Percentiles rank a stretch among this genome's conserved stretches.
Evolutionary conservation across 2,113 vertebrate genomes (phyloP).

Genomic region (Perca schrenkii): DNA sequence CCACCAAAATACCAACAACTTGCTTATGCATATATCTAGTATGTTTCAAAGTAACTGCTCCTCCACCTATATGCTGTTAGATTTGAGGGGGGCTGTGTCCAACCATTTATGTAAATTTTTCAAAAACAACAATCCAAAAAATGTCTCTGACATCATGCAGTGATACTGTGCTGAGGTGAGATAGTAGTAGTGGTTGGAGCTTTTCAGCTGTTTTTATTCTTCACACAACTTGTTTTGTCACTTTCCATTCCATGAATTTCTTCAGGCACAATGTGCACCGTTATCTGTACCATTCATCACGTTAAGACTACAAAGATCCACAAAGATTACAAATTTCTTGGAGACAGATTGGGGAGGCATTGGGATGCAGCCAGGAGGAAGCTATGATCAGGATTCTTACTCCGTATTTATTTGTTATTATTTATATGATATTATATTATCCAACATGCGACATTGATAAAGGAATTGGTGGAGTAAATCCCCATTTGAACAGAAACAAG

Average conservation of each 20-base stretch:
- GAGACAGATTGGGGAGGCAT: not conserved
- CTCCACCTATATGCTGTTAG: not conserved
- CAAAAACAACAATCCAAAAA: not conserved
- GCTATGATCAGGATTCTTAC: not conserved
- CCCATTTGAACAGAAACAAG: constrained; percentile 6
- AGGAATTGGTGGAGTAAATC: not conserved
- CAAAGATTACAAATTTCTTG: not conserved
- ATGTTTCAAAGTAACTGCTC: not conserved
- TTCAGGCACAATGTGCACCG: not conserved
- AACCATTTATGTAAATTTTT: not conserved
- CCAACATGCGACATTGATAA: not conserved
- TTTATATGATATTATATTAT: not conserved
- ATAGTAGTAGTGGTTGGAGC: not conserved
- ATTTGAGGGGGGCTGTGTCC: not conserved
- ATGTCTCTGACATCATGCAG: not conserved
- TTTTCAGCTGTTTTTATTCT: not conserved
- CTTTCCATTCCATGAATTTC: not conserved
- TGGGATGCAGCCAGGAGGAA: not conserved
- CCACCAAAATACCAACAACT: too few species aligned
- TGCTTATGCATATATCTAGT: too few species aligned
- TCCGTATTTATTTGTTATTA: not conserved
- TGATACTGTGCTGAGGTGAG: not conserved
- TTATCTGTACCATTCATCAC: not conserved
- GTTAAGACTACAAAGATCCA: not conserved
- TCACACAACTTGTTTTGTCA: not conserved